Conservation (phyloP, 92 coral and sea anemone genomes). For the Zoanthus solanderi region DNA sequence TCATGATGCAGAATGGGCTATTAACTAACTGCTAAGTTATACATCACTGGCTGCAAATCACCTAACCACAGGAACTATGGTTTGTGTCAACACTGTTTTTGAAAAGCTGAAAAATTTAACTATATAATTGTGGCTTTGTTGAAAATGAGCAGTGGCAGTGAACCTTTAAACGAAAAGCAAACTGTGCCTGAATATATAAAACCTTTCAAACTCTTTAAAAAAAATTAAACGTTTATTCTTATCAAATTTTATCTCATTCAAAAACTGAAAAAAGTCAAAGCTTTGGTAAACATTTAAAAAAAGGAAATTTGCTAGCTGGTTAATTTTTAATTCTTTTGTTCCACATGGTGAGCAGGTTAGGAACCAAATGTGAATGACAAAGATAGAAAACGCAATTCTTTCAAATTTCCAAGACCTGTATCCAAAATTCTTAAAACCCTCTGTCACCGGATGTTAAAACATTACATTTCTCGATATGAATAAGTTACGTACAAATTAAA, state of each 20-base stretch:
- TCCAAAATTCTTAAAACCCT: not conserved
- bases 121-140: no score
- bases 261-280: not conserved
- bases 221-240: not conserved
- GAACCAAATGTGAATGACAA: not conserved
- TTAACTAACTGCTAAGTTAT: no score
- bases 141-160: no score
- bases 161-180: no score
- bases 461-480: not conserved
- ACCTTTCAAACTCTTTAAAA: not conserved
- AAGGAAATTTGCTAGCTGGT: not conserved
- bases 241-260: not conserved
- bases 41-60: no score
- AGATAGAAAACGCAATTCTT: not conserved
- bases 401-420: not conserved
- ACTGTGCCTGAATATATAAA: not conserved
- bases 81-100: no score
- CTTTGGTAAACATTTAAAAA: not conserved
- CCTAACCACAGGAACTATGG: no score
- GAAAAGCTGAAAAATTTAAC: no score
- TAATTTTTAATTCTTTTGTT: constrained; percentile 43
- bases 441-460: not conserved
- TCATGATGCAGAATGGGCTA: no score
- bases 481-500: no score
- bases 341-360: constrained; percentile 5